Evolutionary conservation across 1,140 invertebrate species (phyloP).

Genomic region (Trachymyrmex cornetzi): DNA sequence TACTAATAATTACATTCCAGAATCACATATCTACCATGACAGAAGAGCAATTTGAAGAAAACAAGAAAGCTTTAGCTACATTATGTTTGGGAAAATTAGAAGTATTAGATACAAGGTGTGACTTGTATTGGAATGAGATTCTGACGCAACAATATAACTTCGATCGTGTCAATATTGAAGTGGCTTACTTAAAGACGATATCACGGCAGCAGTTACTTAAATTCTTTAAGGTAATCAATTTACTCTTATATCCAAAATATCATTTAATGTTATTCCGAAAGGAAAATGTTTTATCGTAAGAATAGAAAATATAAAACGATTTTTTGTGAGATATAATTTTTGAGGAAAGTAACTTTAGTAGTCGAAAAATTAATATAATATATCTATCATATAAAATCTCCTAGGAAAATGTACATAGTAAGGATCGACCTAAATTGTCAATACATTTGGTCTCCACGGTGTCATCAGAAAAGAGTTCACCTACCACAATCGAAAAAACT

Average conservation of each 20-base stretch:
- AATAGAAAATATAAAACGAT: too few relatives aligned
- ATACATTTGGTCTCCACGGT: too few relatives aligned
- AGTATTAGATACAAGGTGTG: constrained; percentile 90
- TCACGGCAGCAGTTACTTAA: constrained; percentile 93
- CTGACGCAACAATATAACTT: constrained; percentile 96
- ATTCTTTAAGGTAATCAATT: constrained; percentile 91
- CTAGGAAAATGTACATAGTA: too few relatives aligned
- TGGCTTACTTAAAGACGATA: constrained; percentile 92
- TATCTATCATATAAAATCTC: too few relatives aligned
- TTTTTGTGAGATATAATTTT: too few relatives aligned
- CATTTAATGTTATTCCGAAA: neutral
- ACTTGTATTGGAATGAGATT: constrained; percentile 95
- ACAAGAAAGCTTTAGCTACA: constrained; percentile 93
- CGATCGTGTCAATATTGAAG: constrained; percentile 94
- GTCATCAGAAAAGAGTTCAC: too few relatives aligned
- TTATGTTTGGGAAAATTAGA: constrained; percentile 96
- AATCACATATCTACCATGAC: constrained; percentile 91
- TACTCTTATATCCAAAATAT: constrained; percentile 64
- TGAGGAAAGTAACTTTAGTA: too few relatives aligned
- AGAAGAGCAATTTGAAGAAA: constrained; percentile 94
- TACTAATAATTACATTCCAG: constrained; percentile 84
- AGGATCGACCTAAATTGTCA: too few relatives aligned
- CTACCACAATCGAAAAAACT: too few relatives aligned
- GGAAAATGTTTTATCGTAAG: constrained; percentile 50
- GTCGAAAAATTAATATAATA: too few relatives aligned